Percentiles rank a stretch among this genome's conserved stretches.
phyloP scores from a whole-genome alignment of 2,888 invertebrate species.

The Pristionchus japonicus region DNA sequence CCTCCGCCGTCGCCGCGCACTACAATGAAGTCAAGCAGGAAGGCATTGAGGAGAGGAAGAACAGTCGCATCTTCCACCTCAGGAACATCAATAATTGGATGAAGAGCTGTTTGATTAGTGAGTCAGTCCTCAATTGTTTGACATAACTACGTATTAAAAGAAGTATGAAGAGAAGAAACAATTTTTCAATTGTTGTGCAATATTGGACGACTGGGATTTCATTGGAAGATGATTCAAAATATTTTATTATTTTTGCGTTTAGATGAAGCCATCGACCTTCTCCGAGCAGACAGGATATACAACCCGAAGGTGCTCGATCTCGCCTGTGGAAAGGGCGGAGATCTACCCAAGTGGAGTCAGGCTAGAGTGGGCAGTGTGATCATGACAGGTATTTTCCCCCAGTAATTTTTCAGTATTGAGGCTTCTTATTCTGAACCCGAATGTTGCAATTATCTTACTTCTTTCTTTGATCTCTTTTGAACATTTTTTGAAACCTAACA shows the following conservation, averaged over 20 bases:
- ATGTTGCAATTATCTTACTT: no score
- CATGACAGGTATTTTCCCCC: not conserved
- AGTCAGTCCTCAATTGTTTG: no score
- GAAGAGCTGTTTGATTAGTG: slow-evolving; percentile 93
- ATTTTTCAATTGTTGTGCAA: no score
- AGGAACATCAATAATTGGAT: slow-evolving; percentile 99
- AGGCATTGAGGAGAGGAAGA: slow-evolving; percentile 85
- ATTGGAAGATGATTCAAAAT: no score
- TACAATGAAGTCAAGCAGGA: slow-evolving; percentile 91
- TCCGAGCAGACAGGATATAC: slow-evolving; percentile 48
- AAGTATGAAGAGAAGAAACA: no score
- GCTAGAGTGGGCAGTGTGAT: slow-evolving; percentile 52
- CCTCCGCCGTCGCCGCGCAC: slow-evolving; percentile 85
- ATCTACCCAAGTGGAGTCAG: slow-evolving; percentile 88
- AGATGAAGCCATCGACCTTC: slow-evolving; percentile 57
- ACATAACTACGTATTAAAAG: no score
- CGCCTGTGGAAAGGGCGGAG: slow-evolving; percentile 98
- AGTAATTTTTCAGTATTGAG: no score
- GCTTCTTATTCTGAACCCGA: no score
- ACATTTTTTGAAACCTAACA: no score
- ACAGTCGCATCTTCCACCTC: slow-evolving; percentile 92
- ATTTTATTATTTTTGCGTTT: slow-evolving; percentile 46
- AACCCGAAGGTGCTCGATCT: slow-evolving; percentile 85
- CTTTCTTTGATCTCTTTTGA: no score
- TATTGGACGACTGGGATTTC: no score